Percentiles rank a stretch among this genome's conserved stretches.
Conservation (phyloP, 2,888 invertebrate genomes). For the Zonitis immaculata region DNA sequence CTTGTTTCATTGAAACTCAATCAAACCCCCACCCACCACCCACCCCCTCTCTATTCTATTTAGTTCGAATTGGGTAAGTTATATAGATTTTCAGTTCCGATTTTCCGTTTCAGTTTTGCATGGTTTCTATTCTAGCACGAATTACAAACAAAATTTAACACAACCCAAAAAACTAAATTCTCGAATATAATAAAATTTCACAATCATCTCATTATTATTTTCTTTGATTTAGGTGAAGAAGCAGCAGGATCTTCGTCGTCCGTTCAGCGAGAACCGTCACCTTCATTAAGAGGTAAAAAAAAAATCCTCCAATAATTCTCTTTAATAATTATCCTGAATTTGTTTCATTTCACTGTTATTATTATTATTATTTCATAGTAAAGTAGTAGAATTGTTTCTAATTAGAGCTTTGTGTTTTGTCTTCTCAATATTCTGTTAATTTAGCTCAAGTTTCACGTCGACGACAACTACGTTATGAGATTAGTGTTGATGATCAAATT, state of each 20-base stretch:
- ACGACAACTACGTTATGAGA: slow-evolving; percentile 51
- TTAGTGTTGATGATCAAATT: slow-evolving; percentile 53
- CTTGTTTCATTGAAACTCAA: slow-evolving; percentile 1
- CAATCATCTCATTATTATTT: slow-evolving; percentile 6
- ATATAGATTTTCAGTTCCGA: slow-evolving; percentile 3
- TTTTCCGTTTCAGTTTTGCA: slow-evolving; percentile 11
- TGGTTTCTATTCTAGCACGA: slow-evolving; percentile 12
- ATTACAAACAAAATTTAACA: slow-evolving; percentile 1
- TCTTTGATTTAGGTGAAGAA: slow-evolving; percentile 27
- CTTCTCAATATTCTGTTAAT: slow-evolving; percentile 25
- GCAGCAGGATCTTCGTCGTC: slow-evolving; percentile 14
- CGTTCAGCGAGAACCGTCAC: slow-evolving; percentile 12
- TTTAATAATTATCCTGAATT: too few species aligned
- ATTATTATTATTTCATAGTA: too few species aligned
- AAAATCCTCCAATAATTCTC: too few species aligned
- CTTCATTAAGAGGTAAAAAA: slow-evolving; percentile 12
- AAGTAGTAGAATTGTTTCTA: background rate
- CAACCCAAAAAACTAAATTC: background rate
- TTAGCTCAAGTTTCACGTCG: slow-evolving; percentile 45
- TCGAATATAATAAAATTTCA: background rate
- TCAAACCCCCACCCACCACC: background rate
- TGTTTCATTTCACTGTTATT: background rate
- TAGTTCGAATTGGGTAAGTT: slow-evolving; percentile 11
- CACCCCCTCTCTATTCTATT: too few species aligned
- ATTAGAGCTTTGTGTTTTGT: background rate